Percentiles rank a stretch among this genome's conserved stretches.
phyloP scores from a whole-genome alignment of 1,140 invertebrate species.

The Spodoptera frugiperda region DNA sequence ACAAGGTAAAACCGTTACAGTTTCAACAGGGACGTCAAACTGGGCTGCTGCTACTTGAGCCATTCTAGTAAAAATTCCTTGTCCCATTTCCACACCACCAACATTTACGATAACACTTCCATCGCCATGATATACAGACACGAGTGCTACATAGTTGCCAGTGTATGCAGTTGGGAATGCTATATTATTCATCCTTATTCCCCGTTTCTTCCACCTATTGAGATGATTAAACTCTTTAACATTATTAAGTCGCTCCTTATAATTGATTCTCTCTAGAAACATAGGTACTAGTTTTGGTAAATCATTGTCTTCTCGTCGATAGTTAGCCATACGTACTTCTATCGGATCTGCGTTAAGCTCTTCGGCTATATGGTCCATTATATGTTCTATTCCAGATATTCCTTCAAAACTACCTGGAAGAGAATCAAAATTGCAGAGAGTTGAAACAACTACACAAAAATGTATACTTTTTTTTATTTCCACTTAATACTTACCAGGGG shows the following conservation, averaged over 20 bases:
- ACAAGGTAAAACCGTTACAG: constrained; percentile 89
- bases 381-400: constrained; percentile 89
- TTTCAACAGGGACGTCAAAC: constrained; percentile 90
- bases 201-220: constrained; percentile 90
- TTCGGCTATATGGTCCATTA: constrained; percentile 93
- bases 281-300: constrained; percentile 49
- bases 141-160: constrained; percentile 88
- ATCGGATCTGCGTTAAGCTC: constrained; percentile 88
- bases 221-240: constrained; percentile 87
- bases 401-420: constrained; percentile 86
- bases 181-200: constrained; percentile 87
- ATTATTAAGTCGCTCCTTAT: constrained; percentile 81
- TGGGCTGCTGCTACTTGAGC: constrained; percentile 92
- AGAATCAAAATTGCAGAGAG: no score
- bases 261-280: constrained; percentile 78
- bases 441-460: constrained; percentile 55
- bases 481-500: constrained; percentile 53
- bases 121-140: constrained; percentile 91
- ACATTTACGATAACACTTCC: constrained; percentile 92
- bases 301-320: constrained; percentile 68
- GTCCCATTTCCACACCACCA: constrained; percentile 94
- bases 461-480: constrained; percentile 46
- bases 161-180: constrained; percentile 87
- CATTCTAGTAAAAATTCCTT: constrained; percentile 90
- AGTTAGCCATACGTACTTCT: constrained; percentile 88